Percentiles rank a stretch among this genome's conserved stretches.
These are phyloP conservation scores for Anneissia japonica DNA, from an alignment of 35 echinoderm and acorn worm species.

Conservation along the genomic window DNA sequence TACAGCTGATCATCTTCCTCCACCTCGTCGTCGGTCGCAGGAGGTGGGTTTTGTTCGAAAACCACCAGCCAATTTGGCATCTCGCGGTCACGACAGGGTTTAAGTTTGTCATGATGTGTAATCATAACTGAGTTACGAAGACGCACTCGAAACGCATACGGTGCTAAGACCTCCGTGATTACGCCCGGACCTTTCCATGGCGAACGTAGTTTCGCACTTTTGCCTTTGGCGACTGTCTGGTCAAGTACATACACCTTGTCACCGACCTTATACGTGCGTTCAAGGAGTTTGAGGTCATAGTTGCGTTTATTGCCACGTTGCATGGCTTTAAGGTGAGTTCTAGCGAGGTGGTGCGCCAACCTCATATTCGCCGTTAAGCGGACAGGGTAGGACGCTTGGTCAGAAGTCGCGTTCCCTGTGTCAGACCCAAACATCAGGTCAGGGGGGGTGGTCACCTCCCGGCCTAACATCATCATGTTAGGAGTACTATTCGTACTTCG, in stretches of 20 bases:
- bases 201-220: slow-evolving; percentile 13
- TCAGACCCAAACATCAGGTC: slow-evolving; percentile 35
- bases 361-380: neutral
- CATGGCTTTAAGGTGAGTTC: slow-evolving; percentile 10
- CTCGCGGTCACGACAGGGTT: neutral
- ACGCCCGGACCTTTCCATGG: slow-evolving; percentile 40
- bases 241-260: slow-evolving; percentile 38
- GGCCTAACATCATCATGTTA: slow-evolving; percentile 52
- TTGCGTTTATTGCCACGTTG: slow-evolving; percentile 18
- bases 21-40: neutral
- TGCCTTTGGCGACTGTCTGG: slow-evolving; percentile 4
- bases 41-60: neutral
- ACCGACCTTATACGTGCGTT: slow-evolving; percentile 2
- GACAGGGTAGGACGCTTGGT: neutral
- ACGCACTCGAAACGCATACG: slow-evolving; percentile 25
- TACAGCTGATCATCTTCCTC: neutral
- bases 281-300: slow-evolving; percentile 5
- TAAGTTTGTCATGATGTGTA: slow-evolving; percentile 32
- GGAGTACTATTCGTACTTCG: slow-evolving; percentile 34
- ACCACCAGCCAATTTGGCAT: neutral
- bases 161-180: slow-evolving; percentile 9
- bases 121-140: neutral
- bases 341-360: slow-evolving; percentile 4
- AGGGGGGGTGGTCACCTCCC: slow-evolving; percentile 31
- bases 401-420: neutral